A percentile compares a stretch with the other conserved stretches of the same genome.
Evolutionary conservation across 2,888 invertebrate species (phyloP).

Genomic region (Leptopilina drosophilae): DNA sequence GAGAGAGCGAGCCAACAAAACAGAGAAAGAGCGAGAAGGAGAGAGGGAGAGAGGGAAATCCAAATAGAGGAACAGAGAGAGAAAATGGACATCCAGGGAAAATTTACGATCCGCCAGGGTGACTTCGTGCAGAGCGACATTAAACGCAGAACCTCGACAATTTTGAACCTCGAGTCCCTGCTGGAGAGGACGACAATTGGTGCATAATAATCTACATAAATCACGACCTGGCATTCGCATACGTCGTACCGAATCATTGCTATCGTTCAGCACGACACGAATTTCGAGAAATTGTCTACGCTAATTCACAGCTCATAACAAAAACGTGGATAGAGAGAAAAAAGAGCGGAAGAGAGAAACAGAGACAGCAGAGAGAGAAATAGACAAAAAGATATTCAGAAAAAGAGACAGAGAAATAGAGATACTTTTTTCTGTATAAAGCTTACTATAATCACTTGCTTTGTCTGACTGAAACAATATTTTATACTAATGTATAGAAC

Average conservation of each 20-base stretch:
- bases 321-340: background rate
- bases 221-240: slow-evolving; percentile 52
- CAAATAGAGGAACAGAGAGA: slow-evolving; percentile 40
- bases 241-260: slow-evolving; percentile 34
- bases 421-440: too few relatives aligned
- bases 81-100: slow-evolving; percentile 45
- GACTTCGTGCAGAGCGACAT: slow-evolving; percentile 43
- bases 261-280: slow-evolving; percentile 11
- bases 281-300: slow-evolving; percentile 32
- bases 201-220: slow-evolving; percentile 62
- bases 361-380: too few relatives aligned
- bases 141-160: slow-evolving; percentile 53
- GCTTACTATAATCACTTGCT: too few relatives aligned
- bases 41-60: too few relatives aligned
- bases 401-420: too few relatives aligned
- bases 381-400: too few relatives aligned
- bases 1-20: too few relatives aligned
- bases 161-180: slow-evolving; percentile 48
- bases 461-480: too few relatives aligned
- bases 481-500: too few relatives aligned
- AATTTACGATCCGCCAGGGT: slow-evolving; percentile 56
- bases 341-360: too few relatives aligned
- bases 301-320: background rate
- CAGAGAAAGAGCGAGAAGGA: background rate
- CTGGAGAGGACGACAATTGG: slow-evolving; percentile 56